Evolutionary conservation across 2,113 vertebrate genomes (phyloP), one percentile per base, ranked within the genome.

Genomic region (Elaphurus davidianus): DNA sequence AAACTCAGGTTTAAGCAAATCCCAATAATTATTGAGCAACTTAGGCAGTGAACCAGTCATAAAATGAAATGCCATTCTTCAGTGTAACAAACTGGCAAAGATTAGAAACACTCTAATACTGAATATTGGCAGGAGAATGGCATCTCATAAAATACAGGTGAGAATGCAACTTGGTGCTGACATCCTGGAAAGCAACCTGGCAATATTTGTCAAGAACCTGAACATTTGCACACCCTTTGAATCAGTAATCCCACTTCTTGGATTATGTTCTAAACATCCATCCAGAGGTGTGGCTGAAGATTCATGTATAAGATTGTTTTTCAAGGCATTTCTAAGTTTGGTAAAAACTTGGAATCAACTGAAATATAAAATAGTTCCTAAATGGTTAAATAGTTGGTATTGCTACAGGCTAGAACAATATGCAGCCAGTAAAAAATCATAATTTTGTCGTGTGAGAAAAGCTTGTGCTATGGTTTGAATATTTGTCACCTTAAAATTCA

Each of bases 1-100:
- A 82, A 98, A 86, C 54, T 94, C 64, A 76, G 64, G 78, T 95
- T 96, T 86, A 71, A 91, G 85, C 81, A 94, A 96, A 95, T 86
- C 50, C 47, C 79, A 43, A 55, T 89, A 23, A 92, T 89, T 93
- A 89, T 23, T 95, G 52, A 94, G 60, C 50, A 86, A 87, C 21
- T 60, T 11, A 78, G 36, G 55, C 59, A 92, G 64, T 28, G 57
- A 97, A 74, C 55, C 91, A 76, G 85, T 87, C 71, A 94, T 94
- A 43, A 96, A 64, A 94, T 74, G 59, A 92, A 94, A 94, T 91
- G 15, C 76, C 50, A 36, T 86, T 87, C 93, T 91, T 93, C 67
- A 93, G n/a, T 60, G 52, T 47, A 93, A 83, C 89, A 93, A 86
- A 91, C 33, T 96, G 96, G 89, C 91, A 36, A 94, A 94, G 78